Base-by-base conservation (phyloP, 2,797 vertebrate species). In the Neomorphus geoffroyi region DNA sequence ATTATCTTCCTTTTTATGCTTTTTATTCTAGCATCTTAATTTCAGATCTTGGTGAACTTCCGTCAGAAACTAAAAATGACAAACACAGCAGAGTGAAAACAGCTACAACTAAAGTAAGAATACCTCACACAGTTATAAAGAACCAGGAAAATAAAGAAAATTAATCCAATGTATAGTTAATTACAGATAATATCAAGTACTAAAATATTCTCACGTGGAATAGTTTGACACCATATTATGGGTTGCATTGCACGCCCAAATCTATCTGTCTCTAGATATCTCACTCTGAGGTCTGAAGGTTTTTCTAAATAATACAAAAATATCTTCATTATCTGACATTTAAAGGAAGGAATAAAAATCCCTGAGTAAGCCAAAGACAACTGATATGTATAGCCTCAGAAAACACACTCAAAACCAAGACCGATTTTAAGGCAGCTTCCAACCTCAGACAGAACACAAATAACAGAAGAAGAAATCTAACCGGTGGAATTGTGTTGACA, bases 331-430 rank as follows among this genome's bases (percentile, higher is more conserved):
- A 98, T 96, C 89, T 97, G 94, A 97, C 97, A 97, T 96, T 96
- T 96, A 97, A 98, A 97, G 93, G 96, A 97, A 97, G 96, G 97
- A 98, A 97, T 97, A 98, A 96, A 98, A 98, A 98, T 98, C 98
- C 98, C 98, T 98, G 98, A 98, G 98, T 98, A 98, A 96, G 96
- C 96, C 95, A 97, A 98, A 98, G 97, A 98, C 92, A 97, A 98
- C 86, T 95, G 93, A 97, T 92, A 97, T 64, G 91, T 96, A 96
- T 74, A 94, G 95, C 94, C 95, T 97, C 97, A 96, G 93, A 97
- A 97, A 94, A 97, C 50, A 95, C 80, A 96, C 77, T 96, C 87
- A 87, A 93, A 96, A 83, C 2, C 81, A 93, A 89, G 89, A 79
- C 61, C 32, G 41, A 77, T 90, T 97, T 97, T 96, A 98, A 96